These are phyloP conservation scores for Trachelipus rathkii DNA, from an alignment of 1,140 invertebrate species.

Conservation along the genomic window DNA sequence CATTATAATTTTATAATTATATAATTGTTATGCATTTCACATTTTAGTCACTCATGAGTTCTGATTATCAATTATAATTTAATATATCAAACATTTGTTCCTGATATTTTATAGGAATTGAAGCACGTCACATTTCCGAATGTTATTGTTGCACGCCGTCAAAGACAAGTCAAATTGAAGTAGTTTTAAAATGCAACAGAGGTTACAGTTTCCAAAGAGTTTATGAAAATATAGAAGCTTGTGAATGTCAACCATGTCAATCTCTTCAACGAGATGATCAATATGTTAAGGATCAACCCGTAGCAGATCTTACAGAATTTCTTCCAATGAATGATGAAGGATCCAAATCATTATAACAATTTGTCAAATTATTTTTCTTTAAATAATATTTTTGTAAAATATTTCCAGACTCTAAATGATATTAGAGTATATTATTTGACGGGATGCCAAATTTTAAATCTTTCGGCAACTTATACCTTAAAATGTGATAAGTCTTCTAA, in stretches of 20 bases:
- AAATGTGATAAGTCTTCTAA: no score
- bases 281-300: constrained; percentile 24
- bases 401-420: no score
- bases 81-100: no score
- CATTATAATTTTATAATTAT: no score
- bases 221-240: constrained; percentile 39
- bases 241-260: constrained; percentile 33
- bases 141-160: constrained; percentile 45
- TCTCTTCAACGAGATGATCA: constrained; percentile 12
- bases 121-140: constrained; percentile 23
- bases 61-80: no score
- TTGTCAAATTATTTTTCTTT: no score
- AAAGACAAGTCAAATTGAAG: constrained; percentile 38
- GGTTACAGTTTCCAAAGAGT: constrained; percentile 40
- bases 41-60: no score
- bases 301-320: constrained; percentile 1
- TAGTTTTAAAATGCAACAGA: constrained; percentile 36
- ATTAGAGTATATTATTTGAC: no score
- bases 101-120: not conserved
- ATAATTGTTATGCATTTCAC: no score
- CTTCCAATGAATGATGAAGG: not conserved
- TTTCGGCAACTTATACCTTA: no score
- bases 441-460: no score
- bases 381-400: no score
- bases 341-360: not conserved